phyloP scores from a whole-genome alignment of 2,113 vertebrate species.

The Vimba vimba region DNA sequence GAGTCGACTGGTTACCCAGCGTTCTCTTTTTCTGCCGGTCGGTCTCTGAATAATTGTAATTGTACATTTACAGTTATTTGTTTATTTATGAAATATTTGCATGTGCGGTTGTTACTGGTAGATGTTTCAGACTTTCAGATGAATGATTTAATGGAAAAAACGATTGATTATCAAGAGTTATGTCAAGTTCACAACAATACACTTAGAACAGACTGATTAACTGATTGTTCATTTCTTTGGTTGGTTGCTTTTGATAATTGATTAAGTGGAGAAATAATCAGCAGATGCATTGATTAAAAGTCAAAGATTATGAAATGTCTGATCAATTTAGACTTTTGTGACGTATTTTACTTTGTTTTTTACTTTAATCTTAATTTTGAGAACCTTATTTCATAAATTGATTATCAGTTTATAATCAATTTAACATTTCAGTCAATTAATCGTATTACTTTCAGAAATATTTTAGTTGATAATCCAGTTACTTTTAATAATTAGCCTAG shows the following conservation, averaged over 20 bases:
- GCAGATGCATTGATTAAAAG: not conserved
- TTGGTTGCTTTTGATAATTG: not conserved
- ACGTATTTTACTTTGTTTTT: not conserved
- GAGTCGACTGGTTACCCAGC: conserved; percentile 23
- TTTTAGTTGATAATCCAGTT: not conserved
- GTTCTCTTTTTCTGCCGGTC: not conserved
- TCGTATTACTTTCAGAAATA: not conserved
- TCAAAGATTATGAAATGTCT: not conserved
- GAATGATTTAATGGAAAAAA: not conserved
- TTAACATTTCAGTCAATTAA: not conserved
- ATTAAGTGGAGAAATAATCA: not conserved
- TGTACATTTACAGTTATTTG: not conserved
- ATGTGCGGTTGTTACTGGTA: not conserved
- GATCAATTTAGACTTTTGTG: not conserved
- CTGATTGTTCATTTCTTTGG: not conserved
- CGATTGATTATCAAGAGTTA: not conserved
- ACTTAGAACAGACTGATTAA: not conserved
- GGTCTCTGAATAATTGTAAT: not conserved
- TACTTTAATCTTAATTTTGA: not conserved
- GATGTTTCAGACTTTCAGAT: not conserved
- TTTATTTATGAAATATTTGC: not conserved
- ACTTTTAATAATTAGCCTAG: no score
- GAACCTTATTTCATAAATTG: not conserved
- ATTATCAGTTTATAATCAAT: not conserved
- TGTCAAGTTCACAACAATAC: not conserved